Percentiles rank a stretch among this genome's conserved stretches.
Evolutionary conservation across 2,888 invertebrate genomes (phyloP).

Genomic region (Boloria selene): DNA sequence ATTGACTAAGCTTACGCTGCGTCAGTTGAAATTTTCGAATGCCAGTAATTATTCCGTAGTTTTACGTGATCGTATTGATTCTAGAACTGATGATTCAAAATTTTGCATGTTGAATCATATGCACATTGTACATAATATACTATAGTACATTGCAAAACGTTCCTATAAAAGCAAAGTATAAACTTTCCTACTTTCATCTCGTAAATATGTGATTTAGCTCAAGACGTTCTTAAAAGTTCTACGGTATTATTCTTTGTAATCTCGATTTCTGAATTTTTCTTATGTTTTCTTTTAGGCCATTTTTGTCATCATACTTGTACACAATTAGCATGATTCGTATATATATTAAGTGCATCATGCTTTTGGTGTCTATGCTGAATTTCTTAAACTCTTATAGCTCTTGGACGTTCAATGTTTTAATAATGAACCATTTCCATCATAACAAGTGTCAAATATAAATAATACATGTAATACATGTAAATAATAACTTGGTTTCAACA

Average conservation of each 20-base stretch:
- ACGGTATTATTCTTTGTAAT: slow-evolving; percentile 69
- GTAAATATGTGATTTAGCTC: neutral
- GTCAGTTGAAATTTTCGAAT: neutral
- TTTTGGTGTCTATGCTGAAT: slow-evolving; percentile 76
- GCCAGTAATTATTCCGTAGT: neutral
- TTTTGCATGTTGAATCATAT: neutral
- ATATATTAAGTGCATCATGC: slow-evolving; percentile 70
- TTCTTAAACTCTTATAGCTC: slow-evolving; percentile 36
- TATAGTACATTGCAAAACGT: too few species aligned
- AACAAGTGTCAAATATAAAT: neutral
- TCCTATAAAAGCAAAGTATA: neutral
- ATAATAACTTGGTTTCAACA: slow-evolving; percentile 39
- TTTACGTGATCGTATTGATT: neutral
- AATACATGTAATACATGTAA: neutral
- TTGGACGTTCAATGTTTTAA: slow-evolving; percentile 17
- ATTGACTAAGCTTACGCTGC: neutral
- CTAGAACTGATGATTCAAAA: neutral
- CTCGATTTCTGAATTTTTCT: slow-evolving; percentile 51
- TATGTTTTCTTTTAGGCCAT: slow-evolving; percentile 50
- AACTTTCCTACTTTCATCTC: slow-evolving; percentile 1
- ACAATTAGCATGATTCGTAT: slow-evolving; percentile 75
- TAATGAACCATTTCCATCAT: slow-evolving; percentile 16
- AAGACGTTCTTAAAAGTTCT: slow-evolving; percentile 4
- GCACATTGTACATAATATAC: neutral
- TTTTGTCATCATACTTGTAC: slow-evolving; percentile 61